Base-by-base conservation (phyloP, 2,113 vertebrate genomes). In the Lipophrys pholis region DNA sequence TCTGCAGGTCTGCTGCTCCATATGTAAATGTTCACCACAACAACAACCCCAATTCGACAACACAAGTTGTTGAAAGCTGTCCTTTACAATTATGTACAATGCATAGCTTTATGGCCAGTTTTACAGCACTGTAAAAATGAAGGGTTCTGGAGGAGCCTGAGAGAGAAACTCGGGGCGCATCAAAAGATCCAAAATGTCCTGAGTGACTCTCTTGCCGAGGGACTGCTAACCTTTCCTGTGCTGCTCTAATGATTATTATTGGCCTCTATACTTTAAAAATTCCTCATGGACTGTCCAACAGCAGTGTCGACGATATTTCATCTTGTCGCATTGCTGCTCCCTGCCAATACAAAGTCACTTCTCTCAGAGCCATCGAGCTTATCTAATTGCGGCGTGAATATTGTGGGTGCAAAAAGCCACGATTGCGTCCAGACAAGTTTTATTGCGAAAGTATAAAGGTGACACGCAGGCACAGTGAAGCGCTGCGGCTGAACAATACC, bases 61-160 rank as follows among this genome's bases (percentile, higher is more conserved):
- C 55, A 61, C 61, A 15, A 30, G 81, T 62, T 69, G 77, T 14
- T 86, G 83, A 85, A 81, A 85, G 86, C 83, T 92, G 86, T 76
- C 80, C 67, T 76, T 73, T 72, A 70, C 76, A 83, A 69, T 91
- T 80, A 76, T 83, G 76, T 73, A 82, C 80, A 84, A 89, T 87
- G 72, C 78, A 78, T 62, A 60, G 82, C 83, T 91, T 92, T 89
- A 91, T 84, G 65, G 78, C 80, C 69, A 71, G 7, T 90, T 91
- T 92, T 87, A 92, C 84, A 85, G 76, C 90, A 86, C 83, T 87
- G 88, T 91, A 87, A 92, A 91, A 85, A 85, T 48, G 63, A 82
- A 84, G 77, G 81, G 67, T 82, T 79, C 74, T 72, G 35, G 74
- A 75, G 80, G 75, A 63, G 77, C 76, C 77, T 84, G 69, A 52